Conservation (phyloP, 1,140 invertebrate genomes). For the Tetragnatha versicolor region DNA sequence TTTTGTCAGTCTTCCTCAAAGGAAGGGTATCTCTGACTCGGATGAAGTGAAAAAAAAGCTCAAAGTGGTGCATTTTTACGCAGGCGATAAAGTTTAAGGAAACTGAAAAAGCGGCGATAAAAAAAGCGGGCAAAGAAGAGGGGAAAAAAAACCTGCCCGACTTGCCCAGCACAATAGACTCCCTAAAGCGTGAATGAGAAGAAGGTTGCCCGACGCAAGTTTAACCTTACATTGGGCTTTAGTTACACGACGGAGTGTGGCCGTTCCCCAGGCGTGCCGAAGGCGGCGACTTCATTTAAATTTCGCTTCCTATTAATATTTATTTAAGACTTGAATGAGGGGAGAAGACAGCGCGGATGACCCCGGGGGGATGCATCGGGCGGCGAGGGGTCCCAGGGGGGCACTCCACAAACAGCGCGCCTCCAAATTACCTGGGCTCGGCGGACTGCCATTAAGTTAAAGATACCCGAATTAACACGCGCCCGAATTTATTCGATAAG, state of each 20-base stretch:
- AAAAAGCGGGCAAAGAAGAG: not conserved
- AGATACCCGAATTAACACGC: slow-evolving; percentile 52
- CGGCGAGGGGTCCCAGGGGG: not conserved
- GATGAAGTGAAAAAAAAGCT: not conserved
- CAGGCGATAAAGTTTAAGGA: slow-evolving; percentile 40
- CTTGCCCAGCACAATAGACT: slow-evolving; percentile 25
- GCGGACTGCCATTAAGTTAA: slow-evolving; percentile 48
- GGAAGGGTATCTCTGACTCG: no score
- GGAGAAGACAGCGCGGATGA: slow-evolving; percentile 42
- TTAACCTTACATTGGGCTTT: slow-evolving; percentile 55
- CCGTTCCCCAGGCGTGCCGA: not conserved
- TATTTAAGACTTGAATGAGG: slow-evolving; percentile 57
- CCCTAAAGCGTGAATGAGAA: slow-evolving; percentile 24
- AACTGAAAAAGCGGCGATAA: not conserved
- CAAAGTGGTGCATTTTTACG: slow-evolving; percentile 23
- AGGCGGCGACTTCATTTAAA: slow-evolving; percentile 52
- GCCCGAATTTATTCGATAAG: slow-evolving; percentile 11
- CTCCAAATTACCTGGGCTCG: slow-evolving; percentile 20
- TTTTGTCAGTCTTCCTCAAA: not conserved
- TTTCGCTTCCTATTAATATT: slow-evolving; percentile 55
- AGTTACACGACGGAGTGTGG: slow-evolving; percentile 34
- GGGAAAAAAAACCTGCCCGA: not conserved
- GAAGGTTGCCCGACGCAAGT: slow-evolving; percentile 33
- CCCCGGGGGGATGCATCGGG: slow-evolving; percentile 21
- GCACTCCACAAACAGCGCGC: not conserved